Evolutionary conservation across 2,888 invertebrate genomes (phyloP).

Genomic region (Deilephila elpenor): DNA sequence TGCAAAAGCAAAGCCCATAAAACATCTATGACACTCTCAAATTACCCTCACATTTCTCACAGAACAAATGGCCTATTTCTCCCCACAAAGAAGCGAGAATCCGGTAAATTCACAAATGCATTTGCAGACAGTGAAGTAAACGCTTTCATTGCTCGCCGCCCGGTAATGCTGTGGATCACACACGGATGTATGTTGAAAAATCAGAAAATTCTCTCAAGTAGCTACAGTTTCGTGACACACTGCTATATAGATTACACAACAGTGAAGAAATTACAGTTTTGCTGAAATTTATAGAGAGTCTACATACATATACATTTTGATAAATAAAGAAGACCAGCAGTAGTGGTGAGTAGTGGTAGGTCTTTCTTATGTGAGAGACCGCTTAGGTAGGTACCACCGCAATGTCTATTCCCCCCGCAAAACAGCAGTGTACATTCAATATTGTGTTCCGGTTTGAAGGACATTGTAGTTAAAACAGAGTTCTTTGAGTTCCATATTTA

Average conservation of each 20-base stretch:
- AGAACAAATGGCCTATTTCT: not conserved
- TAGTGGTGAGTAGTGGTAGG: too few relatives aligned
- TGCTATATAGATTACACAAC: not conserved
- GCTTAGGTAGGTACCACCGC: too few relatives aligned
- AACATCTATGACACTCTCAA: not conserved
- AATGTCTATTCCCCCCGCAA: too few relatives aligned
- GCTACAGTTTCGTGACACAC: constrained; percentile 10
- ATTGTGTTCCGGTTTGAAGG: too few relatives aligned
- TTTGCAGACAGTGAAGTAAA: constrained; percentile 12
- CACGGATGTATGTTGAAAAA: constrained; percentile 29
- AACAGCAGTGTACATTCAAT: too few relatives aligned
- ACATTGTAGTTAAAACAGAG: too few relatives aligned
- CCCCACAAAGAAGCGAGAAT: not conserved
- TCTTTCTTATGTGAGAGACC: too few relatives aligned
- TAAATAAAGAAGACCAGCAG: too few relatives aligned
- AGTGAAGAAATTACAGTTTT: too few relatives aligned
- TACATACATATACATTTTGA: too few relatives aligned
- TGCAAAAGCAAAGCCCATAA: not conserved
- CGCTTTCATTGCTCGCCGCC: constrained; percentile 22
- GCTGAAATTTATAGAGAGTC: too few relatives aligned
- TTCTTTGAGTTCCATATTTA: too few relatives aligned
- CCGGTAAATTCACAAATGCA: constrained; percentile 20
- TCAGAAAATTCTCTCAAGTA: constrained; percentile 27
- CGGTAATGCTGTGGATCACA: constrained; percentile 25
- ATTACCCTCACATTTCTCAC: not conserved